A percentile compares a stretch with the other conserved stretches of the same genome.
Conservation (phyloP, 2,113 vertebrate genomes). For the Geothlypis trichas region DNA sequence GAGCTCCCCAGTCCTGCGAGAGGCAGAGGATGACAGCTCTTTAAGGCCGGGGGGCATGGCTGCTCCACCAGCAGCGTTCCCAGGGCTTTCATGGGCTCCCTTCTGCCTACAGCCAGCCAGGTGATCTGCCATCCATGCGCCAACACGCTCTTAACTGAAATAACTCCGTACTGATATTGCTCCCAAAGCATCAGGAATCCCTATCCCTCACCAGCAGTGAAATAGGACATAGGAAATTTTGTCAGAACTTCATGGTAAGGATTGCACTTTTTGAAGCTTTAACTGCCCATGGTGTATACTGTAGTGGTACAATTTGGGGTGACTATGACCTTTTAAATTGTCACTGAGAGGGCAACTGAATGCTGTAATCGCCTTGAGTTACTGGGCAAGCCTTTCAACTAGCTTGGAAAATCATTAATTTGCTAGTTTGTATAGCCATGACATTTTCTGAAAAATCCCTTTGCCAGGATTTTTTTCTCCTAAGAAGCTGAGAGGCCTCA, state of each 20-base stretch:
- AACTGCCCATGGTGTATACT: not conserved
- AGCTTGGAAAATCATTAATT: not conserved
- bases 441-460: no score
- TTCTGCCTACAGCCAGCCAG: not conserved
- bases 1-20: not conserved
- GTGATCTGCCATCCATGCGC: not conserved
- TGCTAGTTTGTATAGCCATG: no score
- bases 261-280: not conserved
- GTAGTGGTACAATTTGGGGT: not conserved
- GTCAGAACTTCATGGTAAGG: not conserved
- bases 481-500: no score
- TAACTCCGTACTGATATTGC: not conserved
- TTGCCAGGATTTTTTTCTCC: no score
- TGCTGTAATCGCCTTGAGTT: not conserved
- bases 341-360: not conserved
- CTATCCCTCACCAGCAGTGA: not conserved
- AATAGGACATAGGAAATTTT: not conserved
- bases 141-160: not conserved
- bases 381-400: not conserved
- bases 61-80: fast-evolving
- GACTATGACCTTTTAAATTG: not conserved
- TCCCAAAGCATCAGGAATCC: not conserved
- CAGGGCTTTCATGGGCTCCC: not conserved
- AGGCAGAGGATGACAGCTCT: not conserved
- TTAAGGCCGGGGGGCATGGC: fast-evolving